Conservation (phyloP, 2,797 vertebrate genomes). For the Rhodeus uyekii region DNA sequence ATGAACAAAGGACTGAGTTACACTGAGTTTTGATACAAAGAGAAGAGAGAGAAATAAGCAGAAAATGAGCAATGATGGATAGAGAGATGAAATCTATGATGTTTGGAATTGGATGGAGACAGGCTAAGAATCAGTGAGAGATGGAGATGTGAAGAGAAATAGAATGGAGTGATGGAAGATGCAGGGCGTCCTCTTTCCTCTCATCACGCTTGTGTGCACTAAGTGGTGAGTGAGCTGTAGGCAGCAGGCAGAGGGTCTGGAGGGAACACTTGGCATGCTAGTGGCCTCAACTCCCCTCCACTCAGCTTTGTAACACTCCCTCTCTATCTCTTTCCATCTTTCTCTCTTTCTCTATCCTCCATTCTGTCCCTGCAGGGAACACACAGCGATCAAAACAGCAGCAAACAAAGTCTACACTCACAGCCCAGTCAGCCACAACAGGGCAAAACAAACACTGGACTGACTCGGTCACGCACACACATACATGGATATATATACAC, state of each 20-base stretch:
- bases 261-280: slow-evolving; percentile 60
- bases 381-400: slow-evolving; percentile 58
- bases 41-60: not conserved
- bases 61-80: slow-evolving; percentile 22
- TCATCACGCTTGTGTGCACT: slow-evolving; percentile 56
- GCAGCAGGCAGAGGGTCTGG: slow-evolving; percentile 47
- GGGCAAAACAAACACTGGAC: slow-evolving; percentile 54
- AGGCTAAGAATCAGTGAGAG: slow-evolving; percentile 6
- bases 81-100: slow-evolving; percentile 1
- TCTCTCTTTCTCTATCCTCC: slow-evolving; percentile 23
- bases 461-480: slow-evolving; percentile 24
- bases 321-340: slow-evolving; percentile 6
- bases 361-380: slow-evolving; percentile 43
- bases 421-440: slow-evolving; percentile 58
- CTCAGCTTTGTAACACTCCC: slow-evolving; percentile 43
- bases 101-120: not conserved
- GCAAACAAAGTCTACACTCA: slow-evolving; percentile 56
- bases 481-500: slow-evolving; percentile 22
- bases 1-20: too few species aligned
- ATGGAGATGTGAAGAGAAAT: slow-evolving; percentile 24
- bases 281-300: slow-evolving; percentile 50
- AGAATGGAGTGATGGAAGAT: slow-evolving; percentile 24
- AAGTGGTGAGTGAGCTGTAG: slow-evolving; percentile 59
- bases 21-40: not conserved
- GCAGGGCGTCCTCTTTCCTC: slow-evolving; percentile 42